Base-by-base conservation (phyloP, 2,888 invertebrate species). In the Acanthopleura granulata region DNA sequence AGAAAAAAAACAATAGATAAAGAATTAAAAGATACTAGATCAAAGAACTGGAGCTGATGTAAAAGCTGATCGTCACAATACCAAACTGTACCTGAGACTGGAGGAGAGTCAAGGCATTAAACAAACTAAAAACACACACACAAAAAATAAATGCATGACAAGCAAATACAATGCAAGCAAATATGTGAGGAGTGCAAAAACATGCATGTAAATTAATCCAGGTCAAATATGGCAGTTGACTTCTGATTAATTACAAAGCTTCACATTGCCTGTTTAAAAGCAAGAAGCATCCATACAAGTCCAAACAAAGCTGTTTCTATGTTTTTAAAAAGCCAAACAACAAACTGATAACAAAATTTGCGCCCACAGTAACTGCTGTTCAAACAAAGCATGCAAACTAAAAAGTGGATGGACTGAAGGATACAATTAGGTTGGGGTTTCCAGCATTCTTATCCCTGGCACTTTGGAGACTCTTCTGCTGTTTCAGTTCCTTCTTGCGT, bases 401-500 rank as follows among this genome's bases (percentile, higher is more conserved):
- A 40, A 40, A 40, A 40, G 40, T 9, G 3, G n/a, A 29, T 25
- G 25, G 15, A 25, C 1, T 40, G 50, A 73, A 73, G 73, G 73
- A 73, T 73, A 73, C 73, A 62, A 73, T 62, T 29, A 18, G 22
- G n/a, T 69, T 30, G n/a, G 94, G 91, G 86, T 94, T 94, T 82
- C 93, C 93, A 0, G 95, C 94, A 88, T 94, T 94, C 83, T 93
- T 92, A 84, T 94, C 94, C 75, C 93, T 91, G 1, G 94, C 92
- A 87, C 93, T 93, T 85, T 95, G 94, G 90, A 87, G 75, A 1
- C 94, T 93, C 81, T 93, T 93, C 83, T 94, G 93, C 72, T 94
- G 92, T 6, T 93, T 92, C 71, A 94, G 90, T 87, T 95, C 95
- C 84, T 93, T 94, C 78, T 94, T 94, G 66, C 93, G 89, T 0